These are phyloP conservation scores for Caradrina kadenii DNA, from an alignment of 2,888 invertebrate species.

Conservation along the genomic window DNA sequence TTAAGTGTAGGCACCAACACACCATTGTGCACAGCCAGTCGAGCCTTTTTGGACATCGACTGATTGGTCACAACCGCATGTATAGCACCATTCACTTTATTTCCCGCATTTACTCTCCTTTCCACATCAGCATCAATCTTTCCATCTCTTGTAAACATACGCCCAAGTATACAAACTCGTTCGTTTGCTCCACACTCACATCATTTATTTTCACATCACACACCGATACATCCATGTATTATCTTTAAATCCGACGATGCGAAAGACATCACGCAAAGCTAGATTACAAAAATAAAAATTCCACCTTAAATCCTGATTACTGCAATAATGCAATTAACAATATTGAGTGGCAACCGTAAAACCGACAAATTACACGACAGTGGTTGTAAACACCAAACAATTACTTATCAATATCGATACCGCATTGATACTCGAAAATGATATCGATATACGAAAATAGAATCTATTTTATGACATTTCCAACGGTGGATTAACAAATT, in stretches of 20 bases:
- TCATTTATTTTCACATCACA: too few species aligned
- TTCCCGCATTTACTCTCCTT: too few species aligned
- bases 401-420: slow-evolving; percentile 39
- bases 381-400: slow-evolving; percentile 19
- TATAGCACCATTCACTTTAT: too few species aligned
- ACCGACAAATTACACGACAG: not conserved
- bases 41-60: too few species aligned
- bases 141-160: too few species aligned
- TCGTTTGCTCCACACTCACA: too few species aligned
- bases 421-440: slow-evolving; percentile 18
- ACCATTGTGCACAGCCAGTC: too few species aligned
- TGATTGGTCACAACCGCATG: too few species aligned
- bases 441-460: slow-evolving; percentile 46
- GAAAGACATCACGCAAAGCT: not conserved
- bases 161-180: too few species aligned
- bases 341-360: not conserved
- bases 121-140: too few species aligned
- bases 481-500: slow-evolving; percentile 20
- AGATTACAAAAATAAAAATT: slow-evolving; percentile 9
- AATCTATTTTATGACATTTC: slow-evolving; percentile 26
- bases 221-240: too few species aligned
- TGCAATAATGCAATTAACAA: slow-evolving; percentile 14
- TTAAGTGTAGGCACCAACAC: too few species aligned
- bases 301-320: slow-evolving; percentile 3
- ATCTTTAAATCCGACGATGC: not conserved